Evolutionary conservation across 2,113 vertebrate genomes (phyloP).

Genomic region (Oplegnathus fasciatus): DNA sequence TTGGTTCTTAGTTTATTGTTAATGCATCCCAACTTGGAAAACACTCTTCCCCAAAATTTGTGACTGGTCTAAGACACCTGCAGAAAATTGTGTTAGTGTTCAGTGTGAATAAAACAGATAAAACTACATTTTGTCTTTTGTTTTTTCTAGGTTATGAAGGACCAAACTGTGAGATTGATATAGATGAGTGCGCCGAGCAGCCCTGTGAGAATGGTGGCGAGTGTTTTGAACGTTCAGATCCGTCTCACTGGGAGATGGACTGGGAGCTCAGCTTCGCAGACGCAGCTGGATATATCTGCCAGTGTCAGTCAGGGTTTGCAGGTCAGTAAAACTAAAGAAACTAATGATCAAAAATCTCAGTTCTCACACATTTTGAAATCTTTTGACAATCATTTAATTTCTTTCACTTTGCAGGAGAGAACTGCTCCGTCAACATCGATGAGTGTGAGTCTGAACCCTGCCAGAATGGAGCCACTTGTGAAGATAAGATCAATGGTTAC

Average conservation of each 20-base stretch:
- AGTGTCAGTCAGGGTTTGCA: constrained; percentile 89
- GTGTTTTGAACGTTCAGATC: constrained; percentile 90
- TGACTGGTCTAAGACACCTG: neutral
- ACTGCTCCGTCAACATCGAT: constrained; percentile 88
- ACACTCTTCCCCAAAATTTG: neutral
- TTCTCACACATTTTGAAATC: neutral
- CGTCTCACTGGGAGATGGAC: constrained; percentile 84
- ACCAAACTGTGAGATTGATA: constrained; percentile 88
- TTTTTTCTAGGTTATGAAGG: constrained; percentile 88
- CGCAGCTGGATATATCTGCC: constrained; percentile 90
- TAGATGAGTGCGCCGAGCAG: constrained; percentile 87
- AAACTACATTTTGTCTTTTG: neutral
- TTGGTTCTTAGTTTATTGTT: neutral
- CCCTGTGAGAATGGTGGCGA: constrained; percentile 88
- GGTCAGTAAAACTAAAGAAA: constrained; percentile 43
- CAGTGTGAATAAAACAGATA: neutral
- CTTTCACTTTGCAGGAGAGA: constrained; percentile 84
- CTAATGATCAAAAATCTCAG: neutral
- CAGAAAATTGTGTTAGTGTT: neutral
- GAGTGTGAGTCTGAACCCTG: constrained; percentile 92
- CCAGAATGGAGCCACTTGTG: constrained; percentile 87
- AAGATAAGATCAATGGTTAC: constrained; percentile 87
- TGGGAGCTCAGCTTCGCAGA: constrained; percentile 85
- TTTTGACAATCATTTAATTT: neutral
- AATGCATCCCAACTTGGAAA: neutral